Evolutionary conservation across 2,888 invertebrate species (phyloP).

Genomic region (Buathra laborator): DNA sequence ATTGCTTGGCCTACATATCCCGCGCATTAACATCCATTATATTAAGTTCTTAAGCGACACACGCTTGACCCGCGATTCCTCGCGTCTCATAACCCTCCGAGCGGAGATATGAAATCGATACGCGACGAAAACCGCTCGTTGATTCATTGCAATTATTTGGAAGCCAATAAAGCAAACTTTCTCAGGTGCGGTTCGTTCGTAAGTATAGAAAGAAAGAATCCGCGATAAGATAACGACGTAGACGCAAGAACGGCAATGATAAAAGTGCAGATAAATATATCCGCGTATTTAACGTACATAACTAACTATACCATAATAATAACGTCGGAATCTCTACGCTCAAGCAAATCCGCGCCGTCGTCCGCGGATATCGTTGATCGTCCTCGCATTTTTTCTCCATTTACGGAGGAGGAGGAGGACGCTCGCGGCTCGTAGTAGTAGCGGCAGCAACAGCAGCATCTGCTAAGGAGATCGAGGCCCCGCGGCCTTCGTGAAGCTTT

Average conservation of each 20-base stretch:
- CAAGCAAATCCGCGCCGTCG: conserved; percentile 35
- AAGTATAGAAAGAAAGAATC: neutral
- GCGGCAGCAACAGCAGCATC: conserved; percentile 65
- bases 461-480: conserved; percentile 75
- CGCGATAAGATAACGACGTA: neutral
- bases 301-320: neutral
- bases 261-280: neutral
- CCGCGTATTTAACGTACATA: neutral
- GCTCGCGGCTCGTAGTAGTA: conserved; percentile 11
- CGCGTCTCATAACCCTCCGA: neutral
- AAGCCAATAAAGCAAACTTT: neutral
- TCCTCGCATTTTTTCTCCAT: conserved; percentile 75
- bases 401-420: conserved; percentile 54
- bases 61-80: conserved; percentile 1
- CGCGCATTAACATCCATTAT: conserved; percentile 70
- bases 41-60: conserved; percentile 60
- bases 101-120: neutral
- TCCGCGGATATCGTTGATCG: conserved; percentile 68
- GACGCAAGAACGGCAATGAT: neutral
- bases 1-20: conserved; percentile 76
- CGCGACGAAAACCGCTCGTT: neutral
- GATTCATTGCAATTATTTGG: conserved; percentile 33
- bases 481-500: conserved; percentile 67
- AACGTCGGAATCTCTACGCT: neutral
- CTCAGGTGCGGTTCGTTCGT: neutral